Conservation (phyloP, 2,888 invertebrate genomes). For the Phalera bucephala region DNA sequence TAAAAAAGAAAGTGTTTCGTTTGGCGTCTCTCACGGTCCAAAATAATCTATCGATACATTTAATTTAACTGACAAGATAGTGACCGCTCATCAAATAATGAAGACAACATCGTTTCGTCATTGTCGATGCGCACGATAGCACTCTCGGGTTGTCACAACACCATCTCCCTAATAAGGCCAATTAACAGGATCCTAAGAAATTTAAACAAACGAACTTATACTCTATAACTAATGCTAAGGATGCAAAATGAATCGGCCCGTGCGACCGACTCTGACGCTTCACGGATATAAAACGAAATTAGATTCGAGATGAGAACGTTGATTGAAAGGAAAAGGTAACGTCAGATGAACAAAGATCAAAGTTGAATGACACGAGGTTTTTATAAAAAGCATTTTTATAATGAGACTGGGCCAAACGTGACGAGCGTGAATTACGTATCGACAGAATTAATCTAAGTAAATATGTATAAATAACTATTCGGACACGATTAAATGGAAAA, state of each 20-base stretch:
- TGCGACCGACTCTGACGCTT: constrained; percentile 39
- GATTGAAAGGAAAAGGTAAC: constrained; percentile 73
- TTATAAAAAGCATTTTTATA: constrained; percentile 56
- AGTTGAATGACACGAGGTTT: constrained; percentile 72
- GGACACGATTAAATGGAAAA: constrained; percentile 21
- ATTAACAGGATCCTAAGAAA: constrained; percentile 70
- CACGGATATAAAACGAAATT: constrained; percentile 47
- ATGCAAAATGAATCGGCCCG: constrained; percentile 37
- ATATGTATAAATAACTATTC: constrained; percentile 30
- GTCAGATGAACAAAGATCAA: constrained; percentile 71
- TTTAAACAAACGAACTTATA: constrained; percentile 50
- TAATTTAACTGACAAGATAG: constrained; percentile 82
- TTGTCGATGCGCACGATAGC: constrained; percentile 82
- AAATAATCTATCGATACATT: constrained; percentile 82
- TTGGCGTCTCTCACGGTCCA: constrained; percentile 75
- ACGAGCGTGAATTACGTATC: constrained; percentile 58
- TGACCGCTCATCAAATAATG: constrained; percentile 82
- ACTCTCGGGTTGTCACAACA: constrained; percentile 82
- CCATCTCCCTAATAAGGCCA: constrained; percentile 81
- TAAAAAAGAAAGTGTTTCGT: constrained; percentile 69
- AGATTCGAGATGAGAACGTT: constrained; percentile 55
- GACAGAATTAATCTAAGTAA: constrained; percentile 46
- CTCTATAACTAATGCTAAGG: constrained; percentile 51
- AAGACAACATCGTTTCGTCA: constrained; percentile 83
- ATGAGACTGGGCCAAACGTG: constrained; percentile 59